Evolutionary conservation across 2,113 vertebrate genomes (phyloP).

Genomic region (Hyperopisus bebe): DNA sequence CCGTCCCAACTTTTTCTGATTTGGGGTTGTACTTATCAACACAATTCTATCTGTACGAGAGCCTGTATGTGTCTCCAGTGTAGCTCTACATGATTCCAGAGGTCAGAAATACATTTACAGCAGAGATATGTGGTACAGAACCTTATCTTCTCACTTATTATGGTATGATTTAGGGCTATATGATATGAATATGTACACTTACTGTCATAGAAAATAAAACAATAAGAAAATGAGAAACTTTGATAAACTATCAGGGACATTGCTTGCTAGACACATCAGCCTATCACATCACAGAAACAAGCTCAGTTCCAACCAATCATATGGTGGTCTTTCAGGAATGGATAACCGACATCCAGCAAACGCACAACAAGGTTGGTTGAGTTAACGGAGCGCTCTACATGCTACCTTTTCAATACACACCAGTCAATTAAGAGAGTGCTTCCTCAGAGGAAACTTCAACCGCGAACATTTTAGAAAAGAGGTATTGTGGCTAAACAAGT

Average conservation of each 20-base stretch:
- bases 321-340: neutral
- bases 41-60: neutral
- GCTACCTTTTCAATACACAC: neutral
- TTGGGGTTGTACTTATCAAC: neutral
- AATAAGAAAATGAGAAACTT: neutral
- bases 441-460: neutral
- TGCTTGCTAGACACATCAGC: neutral
- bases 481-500: neutral
- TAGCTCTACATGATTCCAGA: neutral
- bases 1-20: too few species aligned
- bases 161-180: neutral
- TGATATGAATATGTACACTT: neutral
- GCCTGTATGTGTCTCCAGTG: neutral
- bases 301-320: neutral
- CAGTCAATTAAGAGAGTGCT: neutral
- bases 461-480: neutral
- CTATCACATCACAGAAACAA: neutral
- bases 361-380: neutral
- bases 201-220: neutral
- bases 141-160: neutral
- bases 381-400: neutral
- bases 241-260: neutral
- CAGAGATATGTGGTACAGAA: neutral
- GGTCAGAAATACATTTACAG: neutral
- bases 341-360: neutral